phyloP scores from a whole-genome alignment of 1,140 invertebrate genomes.

The Drosophila trapezifrons region DNA sequence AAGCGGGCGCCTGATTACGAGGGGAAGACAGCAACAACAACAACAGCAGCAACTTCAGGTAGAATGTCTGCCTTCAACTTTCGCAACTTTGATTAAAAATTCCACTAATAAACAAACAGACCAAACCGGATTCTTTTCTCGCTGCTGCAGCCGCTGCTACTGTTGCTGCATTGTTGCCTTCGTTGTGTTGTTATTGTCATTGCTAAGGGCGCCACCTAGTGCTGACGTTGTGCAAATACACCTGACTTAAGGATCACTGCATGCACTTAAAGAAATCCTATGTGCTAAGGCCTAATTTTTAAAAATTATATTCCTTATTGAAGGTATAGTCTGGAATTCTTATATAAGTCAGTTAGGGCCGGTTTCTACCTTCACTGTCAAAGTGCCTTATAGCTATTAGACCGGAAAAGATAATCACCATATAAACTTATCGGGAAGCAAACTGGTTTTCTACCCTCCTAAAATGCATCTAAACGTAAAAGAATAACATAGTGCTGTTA shows the following conservation, averaged over 20 bases:
- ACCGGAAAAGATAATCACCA: too few species aligned
- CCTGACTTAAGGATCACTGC: neutral
- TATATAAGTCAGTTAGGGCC: too few species aligned
- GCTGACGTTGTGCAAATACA: constrained; percentile 40
- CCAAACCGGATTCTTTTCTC: constrained; percentile 29
- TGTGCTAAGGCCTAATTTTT: too few species aligned
- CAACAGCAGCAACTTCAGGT: constrained; percentile 48
- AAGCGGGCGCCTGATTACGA: constrained; percentile 73
- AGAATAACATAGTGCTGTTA: too few species aligned
- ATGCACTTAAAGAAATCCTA: neutral
- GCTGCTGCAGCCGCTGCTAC: neutral
- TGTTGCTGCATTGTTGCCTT: constrained; percentile 3
- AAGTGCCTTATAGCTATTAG: too few species aligned
- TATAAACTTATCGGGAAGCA: too few species aligned
- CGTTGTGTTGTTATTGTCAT: constrained; percentile 12
- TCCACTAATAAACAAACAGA: constrained; percentile 79
- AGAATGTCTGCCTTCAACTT: constrained; percentile 64
- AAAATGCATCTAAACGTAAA: too few species aligned
- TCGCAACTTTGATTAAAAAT: constrained; percentile 80
- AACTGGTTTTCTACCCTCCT: too few species aligned
- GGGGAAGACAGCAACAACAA: constrained; percentile 18
- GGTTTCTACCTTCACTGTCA: too few species aligned
- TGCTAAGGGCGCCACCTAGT: constrained; percentile 41
- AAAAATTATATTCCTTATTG: too few species aligned
- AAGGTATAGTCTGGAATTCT: too few species aligned